Percentiles rank a stretch among this genome's conserved stretches.
Conservation (phyloP, 1,140 invertebrate genomes). For the Trichonephila inaurata region DNA sequence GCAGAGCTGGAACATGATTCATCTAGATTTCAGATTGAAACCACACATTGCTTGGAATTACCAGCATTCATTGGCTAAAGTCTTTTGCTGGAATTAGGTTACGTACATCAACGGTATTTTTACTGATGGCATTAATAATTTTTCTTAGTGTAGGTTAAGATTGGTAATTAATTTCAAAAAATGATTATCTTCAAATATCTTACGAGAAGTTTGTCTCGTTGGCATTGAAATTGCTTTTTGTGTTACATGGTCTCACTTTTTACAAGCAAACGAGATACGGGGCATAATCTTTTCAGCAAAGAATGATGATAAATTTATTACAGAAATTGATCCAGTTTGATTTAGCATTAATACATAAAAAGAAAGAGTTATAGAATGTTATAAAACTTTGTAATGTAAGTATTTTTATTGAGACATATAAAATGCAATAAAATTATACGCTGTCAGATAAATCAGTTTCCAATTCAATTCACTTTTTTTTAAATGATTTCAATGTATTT, state of each 20-base stretch:
- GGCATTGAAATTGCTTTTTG: not conserved
- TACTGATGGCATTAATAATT: not conserved
- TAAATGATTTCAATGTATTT: too few species aligned
- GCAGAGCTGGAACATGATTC: constrained; percentile 9
- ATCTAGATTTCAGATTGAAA: not conserved
- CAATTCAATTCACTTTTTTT: too few species aligned
- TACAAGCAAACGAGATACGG: not conserved
- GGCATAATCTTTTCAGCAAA: too few species aligned
- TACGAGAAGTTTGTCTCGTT: not conserved
- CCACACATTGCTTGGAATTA: constrained; percentile 21
- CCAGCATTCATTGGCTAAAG: constrained; percentile 4
- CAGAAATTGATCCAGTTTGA: too few species aligned
- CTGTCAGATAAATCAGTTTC: too few species aligned
- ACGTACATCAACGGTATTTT: not conserved
- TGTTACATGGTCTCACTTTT: not conserved
- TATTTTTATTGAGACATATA: too few species aligned
- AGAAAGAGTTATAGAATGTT: too few species aligned
- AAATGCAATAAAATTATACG: too few species aligned
- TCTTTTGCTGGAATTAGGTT: not conserved
- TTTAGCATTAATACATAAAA: too few species aligned
- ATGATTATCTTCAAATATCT: not conserved
- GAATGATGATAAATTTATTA: too few species aligned
- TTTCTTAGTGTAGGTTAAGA: not conserved
- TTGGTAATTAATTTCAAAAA: not conserved
- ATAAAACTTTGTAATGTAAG: too few species aligned